These are phyloP conservation scores for Molorchus minor DNA, from an alignment of 2,888 invertebrate genomes.

Conservation along the genomic window DNA sequence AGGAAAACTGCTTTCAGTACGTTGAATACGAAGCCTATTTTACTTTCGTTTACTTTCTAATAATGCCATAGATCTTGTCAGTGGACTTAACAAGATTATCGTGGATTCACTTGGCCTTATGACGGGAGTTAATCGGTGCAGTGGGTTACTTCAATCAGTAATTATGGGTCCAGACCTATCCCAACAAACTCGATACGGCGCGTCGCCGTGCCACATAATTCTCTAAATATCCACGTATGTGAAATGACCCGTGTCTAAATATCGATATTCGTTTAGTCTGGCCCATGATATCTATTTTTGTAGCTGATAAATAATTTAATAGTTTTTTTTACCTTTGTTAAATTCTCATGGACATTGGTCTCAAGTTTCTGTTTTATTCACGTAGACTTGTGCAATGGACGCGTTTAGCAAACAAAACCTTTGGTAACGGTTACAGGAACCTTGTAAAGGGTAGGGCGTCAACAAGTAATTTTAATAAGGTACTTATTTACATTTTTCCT, in stretches of 20 bases:
- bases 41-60: neutral
- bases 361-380: no score
- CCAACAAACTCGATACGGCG: conserved; percentile 19
- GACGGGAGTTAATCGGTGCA: conserved; percentile 15
- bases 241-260: conserved; percentile 3
- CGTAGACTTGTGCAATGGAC: no score
- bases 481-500: no score
- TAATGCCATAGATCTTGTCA: conserved; percentile 3
- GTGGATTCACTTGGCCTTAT: conserved; percentile 7
- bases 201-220: conserved; percentile 11
- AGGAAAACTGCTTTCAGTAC: no score
- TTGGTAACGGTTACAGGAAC: no score
- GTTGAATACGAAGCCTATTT: neutral
- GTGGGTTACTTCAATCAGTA: conserved; percentile 13
- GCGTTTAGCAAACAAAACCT: no score
- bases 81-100: conserved; percentile 15
- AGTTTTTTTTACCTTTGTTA: no score
- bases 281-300: conserved; percentile 5
- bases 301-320: conserved; percentile 6
- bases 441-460: no score
- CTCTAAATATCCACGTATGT: conserved; percentile 9
- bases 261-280: conserved; percentile 15
- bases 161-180: conserved; percentile 15
- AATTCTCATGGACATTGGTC: no score
- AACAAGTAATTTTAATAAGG: no score